phyloP scores from a whole-genome alignment of 37 sponge, comb jelly and placozoan genomes.

The Corticium candelabrum region DNA sequence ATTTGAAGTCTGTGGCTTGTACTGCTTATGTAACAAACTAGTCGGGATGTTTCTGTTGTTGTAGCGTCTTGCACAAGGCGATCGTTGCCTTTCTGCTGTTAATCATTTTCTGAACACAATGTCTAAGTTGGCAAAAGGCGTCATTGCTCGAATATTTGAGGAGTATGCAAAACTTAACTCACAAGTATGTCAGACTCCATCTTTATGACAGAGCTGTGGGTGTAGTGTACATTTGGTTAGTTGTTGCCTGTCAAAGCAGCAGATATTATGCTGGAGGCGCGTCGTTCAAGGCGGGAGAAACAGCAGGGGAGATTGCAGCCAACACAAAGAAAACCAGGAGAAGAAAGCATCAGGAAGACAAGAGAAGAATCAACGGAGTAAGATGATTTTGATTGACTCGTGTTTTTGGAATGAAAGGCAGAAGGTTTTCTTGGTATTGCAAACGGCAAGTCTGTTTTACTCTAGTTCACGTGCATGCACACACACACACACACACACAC shows the following conservation, averaged over 20 bases:
- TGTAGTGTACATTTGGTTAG: not conserved
- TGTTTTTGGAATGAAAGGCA: no score
- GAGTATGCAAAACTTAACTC: not conserved
- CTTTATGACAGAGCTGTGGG: no score
- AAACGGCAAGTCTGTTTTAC: no score
- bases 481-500: no score
- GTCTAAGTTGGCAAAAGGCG: conserved; percentile 53
- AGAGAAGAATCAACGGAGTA: conserved; percentile 36
- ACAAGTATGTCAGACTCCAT: no score
- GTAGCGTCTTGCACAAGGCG: conserved; percentile 60
- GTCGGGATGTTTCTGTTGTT: no score
- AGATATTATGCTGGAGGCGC: not conserved
- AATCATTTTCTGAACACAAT: conserved; percentile 75
- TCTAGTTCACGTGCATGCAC: no score
- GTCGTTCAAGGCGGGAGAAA: not conserved
- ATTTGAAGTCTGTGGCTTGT: no score
- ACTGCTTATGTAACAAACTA: no score
- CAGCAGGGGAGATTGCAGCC: not conserved
- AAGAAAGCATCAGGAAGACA: not conserved
- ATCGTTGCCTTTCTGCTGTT: conserved; percentile 63
- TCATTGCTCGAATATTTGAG: not conserved
- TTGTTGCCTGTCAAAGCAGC: not conserved
- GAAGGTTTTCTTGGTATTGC: no score
- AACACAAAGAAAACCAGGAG: not conserved
- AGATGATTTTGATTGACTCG: no score